phyloP scores from a whole-genome alignment of 2,113 vertebrate genomes.

The Lutjanus erythropterus region DNA sequence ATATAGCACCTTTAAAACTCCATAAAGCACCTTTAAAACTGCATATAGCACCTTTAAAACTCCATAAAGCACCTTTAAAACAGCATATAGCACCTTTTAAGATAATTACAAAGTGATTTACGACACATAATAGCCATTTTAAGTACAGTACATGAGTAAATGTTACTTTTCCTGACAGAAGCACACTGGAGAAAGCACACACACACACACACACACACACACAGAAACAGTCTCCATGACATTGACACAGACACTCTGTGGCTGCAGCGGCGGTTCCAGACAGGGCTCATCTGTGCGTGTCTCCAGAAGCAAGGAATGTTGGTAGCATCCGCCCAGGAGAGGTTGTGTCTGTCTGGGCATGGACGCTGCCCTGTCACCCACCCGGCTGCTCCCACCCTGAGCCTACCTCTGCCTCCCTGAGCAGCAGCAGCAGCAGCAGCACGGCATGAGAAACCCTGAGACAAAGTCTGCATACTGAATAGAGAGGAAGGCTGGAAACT shows the following conservation, averaged over 20 bases:
- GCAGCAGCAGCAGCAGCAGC: slow-evolving; percentile 42
- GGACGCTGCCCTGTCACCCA: slow-evolving; percentile 74
- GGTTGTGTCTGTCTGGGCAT: slow-evolving; percentile 65
- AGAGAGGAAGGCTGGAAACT: slow-evolving; percentile 18
- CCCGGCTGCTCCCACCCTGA: slow-evolving; percentile 60
- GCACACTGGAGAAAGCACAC: not conserved
- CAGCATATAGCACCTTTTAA: not conserved
- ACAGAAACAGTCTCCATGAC: slow-evolving; percentile 24
- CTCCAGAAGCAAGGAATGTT: slow-evolving; percentile 50
- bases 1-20: not conserved
- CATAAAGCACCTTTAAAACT: too few species aligned
- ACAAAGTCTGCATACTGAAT: slow-evolving; percentile 62
- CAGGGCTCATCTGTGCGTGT: slow-evolving; percentile 69
- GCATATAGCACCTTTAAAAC: not conserved
- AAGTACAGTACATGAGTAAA: not conserved
- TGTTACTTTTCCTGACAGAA: slow-evolving; percentile 16
- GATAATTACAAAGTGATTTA: not conserved
- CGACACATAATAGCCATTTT: not conserved
- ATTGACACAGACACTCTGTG: slow-evolving; percentile 34
- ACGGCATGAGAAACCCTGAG: slow-evolving; percentile 37
- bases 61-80: not conserved
- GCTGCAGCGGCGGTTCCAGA: slow-evolving; percentile 46
- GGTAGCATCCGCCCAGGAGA: slow-evolving; percentile 64
- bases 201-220: slow-evolving; percentile 30
- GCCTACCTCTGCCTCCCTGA: slow-evolving; percentile 46